Base-by-base conservation (phyloP, 2,888 invertebrate genomes). In the Glyphotaelius pellucidus region DNA sequence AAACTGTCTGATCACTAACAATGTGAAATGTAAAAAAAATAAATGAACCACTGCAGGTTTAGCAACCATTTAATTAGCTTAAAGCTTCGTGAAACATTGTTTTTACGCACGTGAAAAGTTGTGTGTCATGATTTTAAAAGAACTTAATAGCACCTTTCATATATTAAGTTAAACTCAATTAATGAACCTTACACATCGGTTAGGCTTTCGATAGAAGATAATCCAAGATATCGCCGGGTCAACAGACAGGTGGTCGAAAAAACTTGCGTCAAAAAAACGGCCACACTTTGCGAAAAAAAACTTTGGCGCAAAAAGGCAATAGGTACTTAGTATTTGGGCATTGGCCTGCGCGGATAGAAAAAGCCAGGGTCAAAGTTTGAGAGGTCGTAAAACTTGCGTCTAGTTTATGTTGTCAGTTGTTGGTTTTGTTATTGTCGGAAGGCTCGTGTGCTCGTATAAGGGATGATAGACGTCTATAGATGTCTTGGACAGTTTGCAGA, bases 281-380 rank as follows among this genome's bases (percentile, higher is more conserved):
- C 85, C 32, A 32, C 32, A 19, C 38, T 38, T 47, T 47, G 32
- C 90, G 90, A 80, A 90, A 38, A 90, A 90, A 90, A 90, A 35
- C 38, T 67, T 85, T 85, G 67, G 31, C 25, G 67, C 85, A 86
- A 90, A 90, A 87, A 87, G 87, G 31, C 67, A 15, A 87, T 47
- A 47, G 47, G 9, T 67, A 87, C 67, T 87, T 47, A 30, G 86
- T 42, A 32, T 83, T 47, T 91, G 91, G 91, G 91, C 90, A 91
- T 91, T 91, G 91, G 91, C 91, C 92, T 90, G 92, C 91, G 90
- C 90, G 79, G 90, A 90, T 87, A 89, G 80, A 90, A 91, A 87
- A 92, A 90, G 86, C 52, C 80, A 42, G 91, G 92, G 92, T 92
- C 90, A 92, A 85, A 92, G 92, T 86, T 86, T 86, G 86, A 80